phyloP scores from a whole-genome alignment of 2,888 invertebrate species.

The Volucella inanis region DNA sequence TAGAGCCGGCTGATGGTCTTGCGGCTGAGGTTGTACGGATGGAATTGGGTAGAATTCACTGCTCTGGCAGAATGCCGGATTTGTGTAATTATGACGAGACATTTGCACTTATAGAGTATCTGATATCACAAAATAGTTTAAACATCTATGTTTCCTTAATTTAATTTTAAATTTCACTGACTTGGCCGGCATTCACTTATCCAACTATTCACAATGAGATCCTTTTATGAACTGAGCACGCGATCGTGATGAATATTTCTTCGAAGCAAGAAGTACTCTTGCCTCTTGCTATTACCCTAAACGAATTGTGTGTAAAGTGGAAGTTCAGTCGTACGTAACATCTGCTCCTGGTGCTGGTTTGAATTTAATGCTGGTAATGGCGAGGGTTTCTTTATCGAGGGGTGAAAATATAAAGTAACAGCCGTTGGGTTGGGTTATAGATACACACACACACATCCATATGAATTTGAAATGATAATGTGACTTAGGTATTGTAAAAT shows the following conservation, averaged over 20 bases:
- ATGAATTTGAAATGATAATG: constrained; percentile 33
- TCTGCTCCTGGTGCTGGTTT: constrained; percentile 72
- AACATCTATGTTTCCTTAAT: not conserved
- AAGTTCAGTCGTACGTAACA: constrained; percentile 42
- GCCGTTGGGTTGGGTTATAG: constrained; percentile 59
- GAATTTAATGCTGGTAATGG: constrained; percentile 59
- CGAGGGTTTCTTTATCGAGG: constrained; percentile 57
- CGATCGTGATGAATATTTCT: constrained; percentile 54
- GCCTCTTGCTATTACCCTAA: constrained; percentile 16
- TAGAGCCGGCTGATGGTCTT: constrained; percentile 77
- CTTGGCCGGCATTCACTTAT: not conserved
- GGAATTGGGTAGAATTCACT: constrained; percentile 86
- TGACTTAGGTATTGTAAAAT: constrained; percentile 60
- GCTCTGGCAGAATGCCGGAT: constrained; percentile 91
- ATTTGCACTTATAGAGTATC: constrained; percentile 73
- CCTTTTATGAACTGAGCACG: constrained; percentile 72
- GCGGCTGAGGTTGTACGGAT: constrained; percentile 78
- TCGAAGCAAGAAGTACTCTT: constrained; percentile 21
- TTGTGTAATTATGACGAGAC: constrained; percentile 86
- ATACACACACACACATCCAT: constrained; percentile 39
- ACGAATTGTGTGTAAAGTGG: constrained; percentile 36
- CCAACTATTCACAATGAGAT: constrained; percentile 59
- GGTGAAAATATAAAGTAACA: constrained; percentile 69
- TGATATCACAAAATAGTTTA: constrained; percentile 20
- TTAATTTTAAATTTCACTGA: constrained; percentile 5